Conservation (phyloP, 2,113 vertebrate species). For the Ariopsis seemanni region DNA sequence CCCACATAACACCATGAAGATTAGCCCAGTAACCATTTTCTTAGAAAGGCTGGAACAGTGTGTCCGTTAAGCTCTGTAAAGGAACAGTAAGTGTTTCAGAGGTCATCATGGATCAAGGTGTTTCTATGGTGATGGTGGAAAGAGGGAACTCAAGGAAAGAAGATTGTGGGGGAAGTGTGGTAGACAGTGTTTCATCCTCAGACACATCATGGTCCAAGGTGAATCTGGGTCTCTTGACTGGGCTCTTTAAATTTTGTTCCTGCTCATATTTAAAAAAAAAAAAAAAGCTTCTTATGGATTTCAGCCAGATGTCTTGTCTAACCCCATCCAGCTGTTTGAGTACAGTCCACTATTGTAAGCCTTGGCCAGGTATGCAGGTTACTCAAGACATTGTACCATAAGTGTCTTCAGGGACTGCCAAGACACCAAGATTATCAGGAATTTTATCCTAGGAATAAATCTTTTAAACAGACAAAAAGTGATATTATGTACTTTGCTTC, state of each 20-base stretch:
- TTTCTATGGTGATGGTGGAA: background rate
- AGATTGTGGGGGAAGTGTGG: background rate
- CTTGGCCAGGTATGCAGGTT: slow-evolving; percentile 62
- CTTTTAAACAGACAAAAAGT: background rate
- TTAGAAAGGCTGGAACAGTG: background rate
- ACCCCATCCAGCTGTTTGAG: slow-evolving; percentile 63
- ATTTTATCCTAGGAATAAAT: background rate
- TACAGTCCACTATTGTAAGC: slow-evolving; percentile 51
- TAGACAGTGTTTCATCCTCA: slow-evolving; percentile 15
- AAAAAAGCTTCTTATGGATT: slow-evolving; percentile 58
- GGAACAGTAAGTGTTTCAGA: background rate
- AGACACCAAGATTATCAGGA: background rate
- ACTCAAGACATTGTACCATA: slow-evolving; percentile 48
- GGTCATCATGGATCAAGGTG: background rate
- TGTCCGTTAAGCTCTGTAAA: background rate
- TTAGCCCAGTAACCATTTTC: background rate
- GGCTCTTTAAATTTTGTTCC: slow-evolving; percentile 56
- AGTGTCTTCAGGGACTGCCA: background rate
- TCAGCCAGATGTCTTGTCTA: slow-evolving; percentile 62
- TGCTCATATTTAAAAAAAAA: slow-evolving; percentile 11
- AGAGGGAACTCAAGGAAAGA: background rate
- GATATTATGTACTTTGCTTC: background rate
- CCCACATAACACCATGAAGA: background rate
- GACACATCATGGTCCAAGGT: background rate
- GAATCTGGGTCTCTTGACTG: slow-evolving; percentile 20